Base-by-base conservation (phyloP, 2,113 vertebrate genomes). In the Pluvialis apricaria region DNA sequence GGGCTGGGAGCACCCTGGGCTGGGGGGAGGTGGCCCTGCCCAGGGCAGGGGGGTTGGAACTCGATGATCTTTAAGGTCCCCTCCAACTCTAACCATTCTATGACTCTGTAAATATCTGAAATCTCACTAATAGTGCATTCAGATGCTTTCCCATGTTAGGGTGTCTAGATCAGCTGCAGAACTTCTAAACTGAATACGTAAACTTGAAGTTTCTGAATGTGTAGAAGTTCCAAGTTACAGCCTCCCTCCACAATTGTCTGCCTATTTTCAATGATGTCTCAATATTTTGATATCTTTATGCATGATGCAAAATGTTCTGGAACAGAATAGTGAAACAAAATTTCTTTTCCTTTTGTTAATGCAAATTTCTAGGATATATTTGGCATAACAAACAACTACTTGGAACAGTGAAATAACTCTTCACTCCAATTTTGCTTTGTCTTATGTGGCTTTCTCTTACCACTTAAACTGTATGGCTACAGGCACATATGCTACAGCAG, bases 211-310 rank as follows among this genome's bases (percentile, higher is more conserved):
- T 82, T 68, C 73, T 85, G 73, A 51, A 34, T 12, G 22, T 55
- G 65, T 72, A 51, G 44, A 89, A 89, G 45, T 68, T 91, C 52
- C 40, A 89, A 84, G 73, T 82, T 92, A 17, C 80, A 94, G 78
- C 81, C 21, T 10, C 77, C 89, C 77, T 81, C 78, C 29, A 22
- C 77, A 65, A 78, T 81, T 91, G 76, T 81, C 82, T 94, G 80
- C 76, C 71, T 93, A 22, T 92, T 95, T 96, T 84, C 64, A 71
- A 10, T 42, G 64, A 58, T 92, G 86, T 96, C 95, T 96, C 93
- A 96, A 84, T 97, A 95, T 95, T 97, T 95, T 94, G 93, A 92
- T 97, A 60, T 89, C 91, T 83, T 64, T 75, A 75, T 55, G 55
- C 69, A 38, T 38, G 73, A 92, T 89, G 83, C 83, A 86, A 88